Conservation (phyloP, 2,113 vertebrate species). For the Nipponia nippon region DNA sequence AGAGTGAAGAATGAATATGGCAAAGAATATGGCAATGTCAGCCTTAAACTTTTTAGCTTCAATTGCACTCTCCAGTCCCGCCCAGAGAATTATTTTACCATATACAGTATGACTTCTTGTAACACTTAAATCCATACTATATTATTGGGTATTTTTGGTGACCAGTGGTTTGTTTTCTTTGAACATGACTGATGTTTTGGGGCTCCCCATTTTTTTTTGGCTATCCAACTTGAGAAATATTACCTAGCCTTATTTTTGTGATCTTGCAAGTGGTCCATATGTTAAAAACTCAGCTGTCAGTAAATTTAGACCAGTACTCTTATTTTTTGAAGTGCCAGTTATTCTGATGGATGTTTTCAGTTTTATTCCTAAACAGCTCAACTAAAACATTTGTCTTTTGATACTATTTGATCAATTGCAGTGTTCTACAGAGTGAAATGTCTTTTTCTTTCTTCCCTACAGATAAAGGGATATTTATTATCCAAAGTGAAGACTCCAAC, state of each 20-base stretch:
- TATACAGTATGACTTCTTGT: neutral
- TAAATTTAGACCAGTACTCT: neutral
- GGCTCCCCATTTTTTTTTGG: neutral
- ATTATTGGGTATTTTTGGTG: neutral
- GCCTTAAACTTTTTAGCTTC: neutral
- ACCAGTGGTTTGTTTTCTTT: neutral
- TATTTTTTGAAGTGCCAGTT: neutral
- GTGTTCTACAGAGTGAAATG: neutral
- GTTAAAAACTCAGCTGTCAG: neutral
- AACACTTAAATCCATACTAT: neutral
- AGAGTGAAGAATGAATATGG: neutral
- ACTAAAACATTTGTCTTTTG: neutral
- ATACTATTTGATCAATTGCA: neutral
- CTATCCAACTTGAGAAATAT: neutral
- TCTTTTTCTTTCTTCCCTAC: neutral
- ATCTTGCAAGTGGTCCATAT: neutral
- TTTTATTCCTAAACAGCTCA: neutral
- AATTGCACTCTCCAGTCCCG: neutral
- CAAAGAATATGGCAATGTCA: neutral
- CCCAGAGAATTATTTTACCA: neutral
- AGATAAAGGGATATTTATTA: constrained; percentile 87
- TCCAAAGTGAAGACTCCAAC: constrained; percentile 79
- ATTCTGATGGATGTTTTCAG: neutral
- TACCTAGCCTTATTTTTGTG: neutral
- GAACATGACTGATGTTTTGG: neutral